phyloP scores from a whole-genome alignment of 2,113 vertebrate species.

The Aspidoscelis tigris region DNA sequence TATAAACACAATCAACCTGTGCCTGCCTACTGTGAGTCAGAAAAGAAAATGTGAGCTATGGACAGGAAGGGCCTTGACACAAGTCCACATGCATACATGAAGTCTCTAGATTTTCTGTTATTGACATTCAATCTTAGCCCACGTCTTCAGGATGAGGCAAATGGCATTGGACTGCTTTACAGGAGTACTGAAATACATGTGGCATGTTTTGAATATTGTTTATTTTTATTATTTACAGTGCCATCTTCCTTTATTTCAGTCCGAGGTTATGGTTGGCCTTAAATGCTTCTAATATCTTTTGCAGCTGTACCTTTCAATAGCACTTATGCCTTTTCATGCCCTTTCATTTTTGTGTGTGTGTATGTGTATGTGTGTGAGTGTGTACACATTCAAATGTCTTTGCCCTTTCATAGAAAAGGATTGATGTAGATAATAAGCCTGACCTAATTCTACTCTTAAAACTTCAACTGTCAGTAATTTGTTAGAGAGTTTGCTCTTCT shows the following conservation, averaged over 20 bases:
- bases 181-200: not conserved
- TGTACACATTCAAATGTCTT: not conserved
- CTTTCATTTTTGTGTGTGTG: slow-evolving; percentile 44
- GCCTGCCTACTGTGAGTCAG: too few species aligned
- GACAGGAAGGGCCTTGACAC: not conserved
- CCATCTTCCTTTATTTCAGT: not conserved
- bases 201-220: not conserved
- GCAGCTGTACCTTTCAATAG: slow-evolving; percentile 36
- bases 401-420: slow-evolving; percentile 64
- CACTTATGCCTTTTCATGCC: slow-evolving; percentile 37
- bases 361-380: slow-evolving; percentile 27
- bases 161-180: not conserved
- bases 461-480: slow-evolving; percentile 65
- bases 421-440: slow-evolving; percentile 68
- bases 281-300: slow-evolving; percentile 41
- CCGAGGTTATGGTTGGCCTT: not conserved
- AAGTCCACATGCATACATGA: not conserved
- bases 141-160: not conserved
- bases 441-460: slow-evolving; percentile 71
- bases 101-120: not conserved
- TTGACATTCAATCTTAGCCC: not conserved
- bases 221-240: too few species aligned
- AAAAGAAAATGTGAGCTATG: not conserved
- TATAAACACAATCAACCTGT: too few species aligned
- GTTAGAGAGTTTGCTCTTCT: slow-evolving; percentile 74